phyloP scores from a whole-genome alignment of 2,113 vertebrate species.

The Morphnarchus princeps region DNA sequence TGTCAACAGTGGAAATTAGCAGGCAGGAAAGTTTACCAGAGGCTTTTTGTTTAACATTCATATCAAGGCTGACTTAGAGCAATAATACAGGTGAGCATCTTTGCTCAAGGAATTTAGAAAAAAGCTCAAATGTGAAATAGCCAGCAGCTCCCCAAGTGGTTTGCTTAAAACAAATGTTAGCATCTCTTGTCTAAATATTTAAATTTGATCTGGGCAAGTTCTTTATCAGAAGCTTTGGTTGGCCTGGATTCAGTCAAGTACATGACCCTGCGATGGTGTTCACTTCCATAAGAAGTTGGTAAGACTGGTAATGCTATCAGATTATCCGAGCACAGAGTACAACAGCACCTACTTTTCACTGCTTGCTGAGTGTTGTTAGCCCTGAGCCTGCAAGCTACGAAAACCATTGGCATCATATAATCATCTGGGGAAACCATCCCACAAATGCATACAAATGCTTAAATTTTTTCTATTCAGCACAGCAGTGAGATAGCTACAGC shows the following conservation, averaged over 20 bases:
- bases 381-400: background rate
- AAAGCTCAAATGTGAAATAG: background rate
- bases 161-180: background rate
- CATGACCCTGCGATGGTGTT: rapidly evolving
- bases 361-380: background rate
- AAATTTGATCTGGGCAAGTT: background rate
- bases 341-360: rapidly evolving
- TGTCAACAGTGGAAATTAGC: background rate
- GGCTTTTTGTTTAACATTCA: background rate
- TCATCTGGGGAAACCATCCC: background rate
- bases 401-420: background rate
- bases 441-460: background rate
- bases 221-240: background rate
- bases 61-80: background rate
- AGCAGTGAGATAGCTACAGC: background rate
- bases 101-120: background rate
- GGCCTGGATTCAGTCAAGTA: background rate
- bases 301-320: rapidly evolving
- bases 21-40: background rate
- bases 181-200: background rate
- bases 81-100: background rate
- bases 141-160: background rate
- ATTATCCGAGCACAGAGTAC: rapidly evolving
- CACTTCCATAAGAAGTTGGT: background rate
- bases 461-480: background rate